These are phyloP conservation scores for Malachius bipustulatus DNA, from an alignment of 2,888 invertebrate genomes.

Conservation along the genomic window DNA sequence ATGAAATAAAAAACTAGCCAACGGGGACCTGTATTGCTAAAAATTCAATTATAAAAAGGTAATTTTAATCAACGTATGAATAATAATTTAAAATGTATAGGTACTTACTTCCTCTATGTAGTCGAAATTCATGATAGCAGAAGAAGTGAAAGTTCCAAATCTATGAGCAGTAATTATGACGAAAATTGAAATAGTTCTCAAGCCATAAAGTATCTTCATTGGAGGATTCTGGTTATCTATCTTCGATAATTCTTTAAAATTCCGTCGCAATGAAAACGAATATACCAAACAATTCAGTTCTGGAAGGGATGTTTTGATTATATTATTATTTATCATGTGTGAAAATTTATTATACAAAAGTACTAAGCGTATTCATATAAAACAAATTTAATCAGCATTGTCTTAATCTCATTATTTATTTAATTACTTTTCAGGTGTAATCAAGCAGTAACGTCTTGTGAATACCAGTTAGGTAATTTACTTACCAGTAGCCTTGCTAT, in stretches of 20 bases:
- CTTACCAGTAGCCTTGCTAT: too few species aligned
- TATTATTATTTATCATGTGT: too few species aligned
- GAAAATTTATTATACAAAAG: too few species aligned
- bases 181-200: conserved; percentile 44
- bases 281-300: too few species aligned
- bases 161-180: conserved; percentile 46
- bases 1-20: conserved; percentile 42
- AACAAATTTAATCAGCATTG: too few species aligned
- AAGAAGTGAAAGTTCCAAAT: conserved; percentile 41
- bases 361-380: too few species aligned
- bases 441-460: too few species aligned
- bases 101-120: conserved; percentile 41
- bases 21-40: conserved; percentile 34
- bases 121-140: conserved; percentile 44
- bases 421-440: too few species aligned
- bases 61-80: conserved; percentile 8
- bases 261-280: conserved; percentile 31
- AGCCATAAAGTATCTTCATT: conserved; percentile 46
- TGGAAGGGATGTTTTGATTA: too few species aligned
- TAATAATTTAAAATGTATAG: too few species aligned
- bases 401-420: too few species aligned
- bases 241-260: conserved; percentile 35
- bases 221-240: conserved; percentile 35
- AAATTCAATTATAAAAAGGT: conserved; percentile 15
- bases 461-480: too few species aligned